Percentiles rank a stretch among this genome's conserved stretches.
Evolutionary conservation across 2,797 vertebrate genomes (phyloP).

Genomic region (Acropternis orthonyx): DNA sequence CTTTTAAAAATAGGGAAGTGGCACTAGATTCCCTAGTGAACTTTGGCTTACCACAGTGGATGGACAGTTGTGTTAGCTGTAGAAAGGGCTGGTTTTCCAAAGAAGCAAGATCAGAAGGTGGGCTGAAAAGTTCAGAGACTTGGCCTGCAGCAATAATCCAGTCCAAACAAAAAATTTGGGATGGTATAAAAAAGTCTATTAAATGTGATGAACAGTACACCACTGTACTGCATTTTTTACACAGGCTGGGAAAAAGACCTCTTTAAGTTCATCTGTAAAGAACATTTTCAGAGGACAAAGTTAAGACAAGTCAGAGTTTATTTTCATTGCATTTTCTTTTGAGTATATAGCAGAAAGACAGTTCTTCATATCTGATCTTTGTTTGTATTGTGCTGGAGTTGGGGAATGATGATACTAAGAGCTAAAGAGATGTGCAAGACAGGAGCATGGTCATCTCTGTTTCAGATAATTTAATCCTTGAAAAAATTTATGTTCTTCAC

Average conservation of each 20-base stretch:
- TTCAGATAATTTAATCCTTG: not conserved
- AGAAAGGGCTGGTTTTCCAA: not conserved
- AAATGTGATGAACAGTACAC: not conserved
- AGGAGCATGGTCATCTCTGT: not conserved
- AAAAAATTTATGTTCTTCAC: not conserved
- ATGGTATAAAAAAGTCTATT: not conserved
- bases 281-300: not conserved
- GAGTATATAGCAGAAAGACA: not conserved
- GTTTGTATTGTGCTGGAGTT: not conserved
- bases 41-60: not conserved
- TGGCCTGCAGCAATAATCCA: not conserved
- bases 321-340: not conserved
- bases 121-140: not conserved
- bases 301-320: not conserved
- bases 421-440: not conserved
- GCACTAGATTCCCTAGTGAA: not conserved
- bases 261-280: not conserved
- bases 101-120: not conserved
- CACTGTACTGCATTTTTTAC: not conserved
- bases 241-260: not conserved
- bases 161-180: not conserved
- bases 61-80: not conserved
- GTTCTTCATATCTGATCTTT: not conserved
- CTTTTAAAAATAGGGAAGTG: not conserved
- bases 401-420: not conserved